Evolutionary conservation across 1,140 invertebrate genomes (phyloP), one percentile per base, ranked within the genome.

Genomic region (Conopomorpha cramerella): DNA sequence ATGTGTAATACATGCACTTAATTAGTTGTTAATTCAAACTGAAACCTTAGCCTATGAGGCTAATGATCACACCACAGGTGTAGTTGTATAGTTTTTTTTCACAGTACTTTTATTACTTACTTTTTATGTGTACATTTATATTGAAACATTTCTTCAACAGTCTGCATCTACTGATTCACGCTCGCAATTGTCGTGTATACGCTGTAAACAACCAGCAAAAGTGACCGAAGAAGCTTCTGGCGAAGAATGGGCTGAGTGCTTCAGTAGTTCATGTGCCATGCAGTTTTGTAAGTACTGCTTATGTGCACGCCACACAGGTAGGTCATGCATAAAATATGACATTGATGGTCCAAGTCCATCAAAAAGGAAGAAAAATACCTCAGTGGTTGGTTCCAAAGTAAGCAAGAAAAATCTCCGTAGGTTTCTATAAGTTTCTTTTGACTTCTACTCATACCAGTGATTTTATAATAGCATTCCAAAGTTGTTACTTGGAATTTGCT

Each of bases 291-390:
- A 42, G 35, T 43, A 49, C 30, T 79, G 77, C 44, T 58, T 53
- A 23, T 61, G 52, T 36, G 51, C 56, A 29, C 53, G 64, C 36
- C 65, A 71, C 44, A 51, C 59, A 45, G 55, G 54, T 46, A 66
- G 59, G 45, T 63, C 33, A 32, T 77, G 72, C 35, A 43, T 55
- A 16, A 56, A 52, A 35, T 72, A 64, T 43, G 67, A 66, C 36
- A 46, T 78, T 16, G 53, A 74, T 43, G 64, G 66, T 30, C 61
- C 74, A 16, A 79, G 77, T 48, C 77, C 77, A 3, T 70, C 68
- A 3, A 79, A 79, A 54, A 55, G 70, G 36, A 67, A 65, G 46
- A 72, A 68, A 38, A 57, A 52, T 30, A 36, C 48, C 19, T 49
- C 36, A 49, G 47, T 52, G 29, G 49, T 74, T 30, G 66, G 67